These are phyloP conservation scores for Vidua chalybeata DNA, from an alignment of 2,113 vertebrate genomes.

Conservation along the genomic window DNA sequence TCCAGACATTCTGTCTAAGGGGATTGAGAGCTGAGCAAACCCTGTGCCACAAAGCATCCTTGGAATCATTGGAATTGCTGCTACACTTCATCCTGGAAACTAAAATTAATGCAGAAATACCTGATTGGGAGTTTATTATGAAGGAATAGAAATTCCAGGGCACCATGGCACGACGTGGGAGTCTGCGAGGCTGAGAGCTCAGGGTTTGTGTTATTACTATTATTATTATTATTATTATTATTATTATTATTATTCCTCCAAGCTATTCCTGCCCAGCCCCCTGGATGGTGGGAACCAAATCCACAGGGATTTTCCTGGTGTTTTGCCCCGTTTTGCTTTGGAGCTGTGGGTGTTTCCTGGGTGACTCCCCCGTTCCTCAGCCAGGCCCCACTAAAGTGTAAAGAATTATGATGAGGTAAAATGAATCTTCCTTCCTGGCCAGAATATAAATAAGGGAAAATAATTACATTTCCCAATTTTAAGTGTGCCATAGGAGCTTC, in stretches of 20 bases:
- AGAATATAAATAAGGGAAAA: constrained; percentile 29
- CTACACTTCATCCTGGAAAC: not conserved
- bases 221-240: not conserved
- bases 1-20: not conserved
- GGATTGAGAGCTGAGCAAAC: not conserved
- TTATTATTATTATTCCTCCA: too few species aligned
- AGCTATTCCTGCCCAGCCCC: not conserved
- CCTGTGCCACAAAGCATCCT: not conserved
- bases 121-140: not conserved
- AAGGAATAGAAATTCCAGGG: not conserved
- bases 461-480: constrained; percentile 1
- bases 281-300: not conserved
- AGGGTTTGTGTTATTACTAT: not conserved
- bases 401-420: not conserved
- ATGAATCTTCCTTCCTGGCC: not conserved
- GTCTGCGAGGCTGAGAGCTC: not conserved
- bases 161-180: rapidly evolving
- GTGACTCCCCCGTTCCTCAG: not conserved
- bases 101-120: not conserved
- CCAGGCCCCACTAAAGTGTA: not conserved
- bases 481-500: not conserved
- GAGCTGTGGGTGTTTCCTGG: not conserved
- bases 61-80: not conserved
- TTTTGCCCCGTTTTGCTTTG: not conserved
- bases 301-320: not conserved